A percentile compares a stretch with the other conserved stretches of the same genome.
These are phyloP conservation scores for Poeciliopsis retropinna DNA, from an alignment of 2,113 vertebrate genomes.

Conservation along the genomic window DNA sequence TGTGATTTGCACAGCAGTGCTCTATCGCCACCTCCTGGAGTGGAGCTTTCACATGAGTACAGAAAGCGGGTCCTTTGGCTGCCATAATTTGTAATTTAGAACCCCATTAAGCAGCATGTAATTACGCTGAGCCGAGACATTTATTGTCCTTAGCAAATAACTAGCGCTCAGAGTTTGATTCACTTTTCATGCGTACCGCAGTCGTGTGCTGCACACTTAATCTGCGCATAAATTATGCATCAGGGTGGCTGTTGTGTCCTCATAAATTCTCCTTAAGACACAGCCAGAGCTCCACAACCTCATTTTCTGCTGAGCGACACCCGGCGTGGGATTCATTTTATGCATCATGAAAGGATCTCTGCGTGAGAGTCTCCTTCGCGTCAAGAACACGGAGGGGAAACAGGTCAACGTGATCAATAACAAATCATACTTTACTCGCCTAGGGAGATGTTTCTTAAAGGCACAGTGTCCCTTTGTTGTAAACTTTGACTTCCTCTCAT, in stretches of 20 bases:
- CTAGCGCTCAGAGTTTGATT: constrained; percentile 11
- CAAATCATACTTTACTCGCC: too few species aligned
- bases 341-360: too few species aligned
- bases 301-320: constrained; percentile 19
- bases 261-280: constrained; percentile 32
- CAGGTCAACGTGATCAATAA: too few species aligned
- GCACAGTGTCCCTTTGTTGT: too few species aligned
- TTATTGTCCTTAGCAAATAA: constrained; percentile 4
- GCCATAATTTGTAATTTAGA: neutral
- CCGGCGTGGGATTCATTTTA: too few species aligned
- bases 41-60: neutral
- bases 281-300: constrained; percentile 25
- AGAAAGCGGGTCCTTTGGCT: neutral
- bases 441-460: too few species aligned
- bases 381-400: too few species aligned
- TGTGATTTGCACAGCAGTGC: too few species aligned
- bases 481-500: too few species aligned
- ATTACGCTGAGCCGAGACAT: neutral
- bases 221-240: constrained; percentile 37
- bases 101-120: neutral
- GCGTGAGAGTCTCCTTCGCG: too few species aligned
- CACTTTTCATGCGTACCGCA: constrained; percentile 1
- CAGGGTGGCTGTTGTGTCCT: constrained; percentile 1
- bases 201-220: neutral
- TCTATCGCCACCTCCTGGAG: too few species aligned